phyloP scores from a whole-genome alignment of 2,888 invertebrate species.

The Drosophila atripex region DNA sequence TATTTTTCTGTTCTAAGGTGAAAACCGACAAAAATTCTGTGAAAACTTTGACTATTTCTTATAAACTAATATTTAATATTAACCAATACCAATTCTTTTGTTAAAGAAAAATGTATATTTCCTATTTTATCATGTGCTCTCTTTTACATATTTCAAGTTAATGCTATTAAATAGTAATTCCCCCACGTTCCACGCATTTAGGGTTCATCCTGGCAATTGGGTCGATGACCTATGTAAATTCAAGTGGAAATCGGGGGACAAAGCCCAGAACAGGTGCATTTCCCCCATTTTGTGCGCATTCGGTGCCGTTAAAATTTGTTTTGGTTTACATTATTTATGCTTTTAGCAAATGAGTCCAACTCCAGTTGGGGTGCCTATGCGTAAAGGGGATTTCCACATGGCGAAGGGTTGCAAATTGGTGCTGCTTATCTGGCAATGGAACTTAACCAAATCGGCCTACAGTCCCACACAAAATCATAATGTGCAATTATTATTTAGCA shows the following conservation, averaged over 20 bases:
- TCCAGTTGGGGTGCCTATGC: constrained; percentile 15
- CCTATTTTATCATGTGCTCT: constrained; percentile 13
- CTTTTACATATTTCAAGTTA: constrained; percentile 63
- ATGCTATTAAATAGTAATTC: constrained; percentile 66
- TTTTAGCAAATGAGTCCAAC: constrained; percentile 42
- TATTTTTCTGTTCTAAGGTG: too few species aligned
- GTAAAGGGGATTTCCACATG: neutral
- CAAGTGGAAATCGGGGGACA: constrained; percentile 8
- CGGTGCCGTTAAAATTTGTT: constrained; percentile 60
- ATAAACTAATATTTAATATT: too few species aligned
- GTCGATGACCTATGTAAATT: constrained; percentile 27
- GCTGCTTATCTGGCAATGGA: constrained; percentile 36
- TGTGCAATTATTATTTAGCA: constrained; percentile 4
- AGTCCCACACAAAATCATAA: constrained; percentile 3
- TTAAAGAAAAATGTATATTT: neutral
- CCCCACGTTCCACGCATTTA: constrained; percentile 58
- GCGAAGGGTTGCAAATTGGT: constrained; percentile 19
- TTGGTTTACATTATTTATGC: constrained; percentile 64
- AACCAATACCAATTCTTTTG: too few species aligned
- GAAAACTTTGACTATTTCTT: too few species aligned
- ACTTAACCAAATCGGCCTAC: constrained; percentile 12
- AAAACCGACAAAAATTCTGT: too few species aligned
- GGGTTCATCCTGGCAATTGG: constrained; percentile 7
- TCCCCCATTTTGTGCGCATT: constrained; percentile 49
- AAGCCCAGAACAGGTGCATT: constrained; percentile 23